Evolutionary conservation across 2,113 vertebrate genomes (phyloP).

Genomic region (Aegotheles bennettii): DNA sequence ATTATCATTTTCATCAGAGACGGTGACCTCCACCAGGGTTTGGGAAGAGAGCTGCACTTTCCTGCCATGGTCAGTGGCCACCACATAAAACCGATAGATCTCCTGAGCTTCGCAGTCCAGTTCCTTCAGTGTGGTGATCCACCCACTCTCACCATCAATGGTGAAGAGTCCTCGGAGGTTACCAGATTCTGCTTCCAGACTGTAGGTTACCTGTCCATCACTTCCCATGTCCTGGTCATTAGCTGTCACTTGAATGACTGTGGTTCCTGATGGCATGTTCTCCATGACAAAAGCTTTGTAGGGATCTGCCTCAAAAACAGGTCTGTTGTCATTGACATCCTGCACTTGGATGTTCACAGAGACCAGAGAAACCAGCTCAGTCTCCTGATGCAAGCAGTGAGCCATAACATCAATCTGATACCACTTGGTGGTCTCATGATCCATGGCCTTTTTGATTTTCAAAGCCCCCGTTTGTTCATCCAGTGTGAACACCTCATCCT

Average conservation of each 20-base stretch:
- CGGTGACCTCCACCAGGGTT: conserved; percentile 86
- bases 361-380: conserved; percentile 86
- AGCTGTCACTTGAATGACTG: conserved; percentile 95
- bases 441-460: conserved; percentile 86
- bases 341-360: conserved; percentile 92
- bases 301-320: conserved; percentile 90
- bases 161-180: conserved; percentile 78
- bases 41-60: conserved; percentile 86
- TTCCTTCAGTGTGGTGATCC: conserved; percentile 84
- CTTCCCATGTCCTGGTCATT: conserved; percentile 90
- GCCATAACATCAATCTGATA: conserved; percentile 94
- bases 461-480: conserved; percentile 85
- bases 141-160: conserved; percentile 88
- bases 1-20: conserved; percentile 95
- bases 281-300: conserved; percentile 91
- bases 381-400: conserved; percentile 85
- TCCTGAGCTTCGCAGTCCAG: conserved; percentile 85
- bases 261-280: conserved; percentile 92
- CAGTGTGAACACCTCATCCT: conserved; percentile 84
- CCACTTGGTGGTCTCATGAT: conserved; percentile 93
- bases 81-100: conserved; percentile 82
- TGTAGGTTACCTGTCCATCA: conserved; percentile 91
- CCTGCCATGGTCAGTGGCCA: conserved; percentile 88
- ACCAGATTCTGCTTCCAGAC: conserved; percentile 74
- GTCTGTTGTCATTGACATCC: conserved; percentile 94